Evolutionary conservation across 2,888 invertebrate genomes (phyloP).

Genomic region (Latrodectus elegans): DNA sequence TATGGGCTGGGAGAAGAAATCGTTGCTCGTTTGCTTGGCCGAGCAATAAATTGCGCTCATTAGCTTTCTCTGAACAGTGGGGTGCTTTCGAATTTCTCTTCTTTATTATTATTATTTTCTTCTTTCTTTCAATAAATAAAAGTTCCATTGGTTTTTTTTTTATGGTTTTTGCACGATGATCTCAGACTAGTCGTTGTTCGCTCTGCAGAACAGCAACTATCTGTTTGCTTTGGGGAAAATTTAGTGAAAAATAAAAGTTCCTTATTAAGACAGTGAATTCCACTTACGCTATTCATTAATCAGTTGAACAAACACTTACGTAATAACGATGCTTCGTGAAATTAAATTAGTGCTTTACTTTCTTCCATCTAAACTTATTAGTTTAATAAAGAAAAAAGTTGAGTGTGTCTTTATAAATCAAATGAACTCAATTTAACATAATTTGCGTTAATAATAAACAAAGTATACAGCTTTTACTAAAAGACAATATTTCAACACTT

Average conservation of each 20-base stretch:
- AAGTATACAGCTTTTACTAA: too few relatives aligned
- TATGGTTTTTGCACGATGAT: not conserved
- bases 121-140: slow-evolving; percentile 42
- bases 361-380: too few relatives aligned
- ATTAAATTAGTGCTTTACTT: too few relatives aligned
- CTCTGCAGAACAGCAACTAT: not conserved
- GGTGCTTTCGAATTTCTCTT: slow-evolving; percentile 22
- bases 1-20: slow-evolving; percentile 37
- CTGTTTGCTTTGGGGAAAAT: slow-evolving; percentile 11
- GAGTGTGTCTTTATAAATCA: too few relatives aligned
- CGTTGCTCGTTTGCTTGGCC: slow-evolving; percentile 39
- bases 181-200: not conserved
- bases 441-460: too few relatives aligned
- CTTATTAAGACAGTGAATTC: not conserved
- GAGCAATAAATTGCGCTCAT: slow-evolving; percentile 61
- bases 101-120: slow-evolving; percentile 15
- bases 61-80: slow-evolving; percentile 41
- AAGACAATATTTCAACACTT: too few relatives aligned
- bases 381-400: too few relatives aligned
- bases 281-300: slow-evolving; percentile 4
- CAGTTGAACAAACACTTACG: slow-evolving; percentile 1
- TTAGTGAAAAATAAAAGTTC: not conserved
- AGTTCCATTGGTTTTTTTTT: not conserved
- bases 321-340: too few relatives aligned
- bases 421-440: too few relatives aligned